Percentiles rank a stretch among this genome's conserved stretches.
phyloP scores from a whole-genome alignment of 1,140 invertebrate genomes.

The Sipha flava region DNA sequence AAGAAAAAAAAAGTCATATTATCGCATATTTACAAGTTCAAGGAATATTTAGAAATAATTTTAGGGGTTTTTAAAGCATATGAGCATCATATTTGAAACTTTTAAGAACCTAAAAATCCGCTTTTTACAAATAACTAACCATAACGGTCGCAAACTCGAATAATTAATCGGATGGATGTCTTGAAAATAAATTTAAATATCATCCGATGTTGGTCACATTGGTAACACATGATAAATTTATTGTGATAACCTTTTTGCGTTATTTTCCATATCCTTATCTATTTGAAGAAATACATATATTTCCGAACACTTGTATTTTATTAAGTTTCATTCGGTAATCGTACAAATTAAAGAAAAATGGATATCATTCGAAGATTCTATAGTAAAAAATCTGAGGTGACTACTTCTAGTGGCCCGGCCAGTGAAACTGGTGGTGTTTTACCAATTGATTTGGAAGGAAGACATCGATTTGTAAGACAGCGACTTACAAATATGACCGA shows the following conservation, averaged over 20 bases:
- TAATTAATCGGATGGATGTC: too few relatives aligned
- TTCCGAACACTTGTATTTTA: not conserved
- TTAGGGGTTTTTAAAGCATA: too few relatives aligned
- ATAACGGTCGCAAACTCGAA: too few relatives aligned
- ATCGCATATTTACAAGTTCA: too few relatives aligned
- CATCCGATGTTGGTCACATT: not conserved
- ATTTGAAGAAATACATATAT: not conserved
- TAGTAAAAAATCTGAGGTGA: not conserved
- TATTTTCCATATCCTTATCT: not conserved
- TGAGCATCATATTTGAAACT: too few relatives aligned
- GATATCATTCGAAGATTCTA: not conserved
- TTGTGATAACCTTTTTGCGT: not conserved
- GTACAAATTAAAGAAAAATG: not conserved
- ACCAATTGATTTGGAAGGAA: conserved; percentile 64
- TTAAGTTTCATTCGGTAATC: not conserved
- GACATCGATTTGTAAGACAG: conserved; percentile 63
- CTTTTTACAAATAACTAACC: too few relatives aligned
- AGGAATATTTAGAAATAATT: too few relatives aligned
- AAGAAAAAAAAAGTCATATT: too few relatives aligned
- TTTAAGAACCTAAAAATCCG: too few relatives aligned
- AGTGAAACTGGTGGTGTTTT: conserved; percentile 54
- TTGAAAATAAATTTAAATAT: too few relatives aligned
- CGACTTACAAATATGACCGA: conserved; percentile 70
- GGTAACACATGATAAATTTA: not conserved
- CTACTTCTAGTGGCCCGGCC: conserved; percentile 29